phyloP scores from a whole-genome alignment of 2,888 invertebrate genomes.

The Sthenelais limicola region DNA sequence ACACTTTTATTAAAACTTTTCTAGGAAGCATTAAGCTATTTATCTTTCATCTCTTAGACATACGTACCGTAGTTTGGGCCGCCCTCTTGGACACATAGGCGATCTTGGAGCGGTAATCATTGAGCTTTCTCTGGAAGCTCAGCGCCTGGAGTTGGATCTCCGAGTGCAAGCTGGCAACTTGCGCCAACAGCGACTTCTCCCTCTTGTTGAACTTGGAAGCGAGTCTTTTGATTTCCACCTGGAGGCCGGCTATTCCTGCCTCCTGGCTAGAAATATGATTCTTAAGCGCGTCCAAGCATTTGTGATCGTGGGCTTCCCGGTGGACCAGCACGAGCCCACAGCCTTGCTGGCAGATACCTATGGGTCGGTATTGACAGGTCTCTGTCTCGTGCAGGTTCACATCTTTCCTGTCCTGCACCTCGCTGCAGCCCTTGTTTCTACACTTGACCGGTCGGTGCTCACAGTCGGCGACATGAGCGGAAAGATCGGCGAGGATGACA shows the following conservation, averaged over 20 bases:
- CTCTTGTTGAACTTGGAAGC: constrained; percentile 50
- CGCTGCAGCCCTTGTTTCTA: constrained; percentile 56
- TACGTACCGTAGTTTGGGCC: constrained; percentile 40
- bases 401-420: constrained; percentile 50
- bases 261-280: constrained; percentile 54
- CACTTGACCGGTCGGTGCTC: constrained; percentile 55
- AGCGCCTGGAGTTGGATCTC: constrained; percentile 56
- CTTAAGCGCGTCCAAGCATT: constrained; percentile 57
- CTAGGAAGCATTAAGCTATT: too few relatives aligned
- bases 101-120: constrained; percentile 47
- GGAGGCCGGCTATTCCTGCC: constrained; percentile 47
- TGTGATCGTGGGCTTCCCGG: constrained; percentile 51
- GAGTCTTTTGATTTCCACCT: constrained; percentile 52
- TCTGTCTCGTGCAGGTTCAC: constrained; percentile 54
- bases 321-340: constrained; percentile 56
- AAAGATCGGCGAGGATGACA: constrained; percentile 55
- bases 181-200: constrained; percentile 56
- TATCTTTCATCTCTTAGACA: background rate
- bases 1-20: too few relatives aligned
- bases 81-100: constrained; percentile 50
- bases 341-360: constrained; percentile 58
- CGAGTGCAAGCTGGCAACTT: constrained; percentile 55
- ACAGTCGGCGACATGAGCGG: constrained; percentile 56
- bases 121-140: constrained; percentile 55
- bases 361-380: constrained; percentile 56